Evolutionary conservation across 2,113 vertebrate species (phyloP).

Genomic region (Ageneiosus marmoratus): DNA sequence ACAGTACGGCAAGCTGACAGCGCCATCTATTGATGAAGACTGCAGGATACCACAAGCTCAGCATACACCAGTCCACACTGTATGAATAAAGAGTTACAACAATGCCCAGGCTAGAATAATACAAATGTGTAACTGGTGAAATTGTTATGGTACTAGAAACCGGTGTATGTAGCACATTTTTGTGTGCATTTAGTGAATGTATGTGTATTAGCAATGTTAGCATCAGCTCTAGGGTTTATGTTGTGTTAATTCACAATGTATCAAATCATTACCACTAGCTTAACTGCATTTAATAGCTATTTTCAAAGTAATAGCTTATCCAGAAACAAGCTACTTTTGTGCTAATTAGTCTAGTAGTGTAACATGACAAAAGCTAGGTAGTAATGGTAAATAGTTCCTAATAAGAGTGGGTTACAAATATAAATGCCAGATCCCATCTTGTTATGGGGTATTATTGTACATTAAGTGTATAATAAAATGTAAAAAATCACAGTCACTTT

Average conservation of each 20-base stretch:
- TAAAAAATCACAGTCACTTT: not conserved
- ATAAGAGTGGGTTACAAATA: too few relatives aligned
- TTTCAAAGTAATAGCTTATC: not conserved
- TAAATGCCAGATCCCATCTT: too few relatives aligned
- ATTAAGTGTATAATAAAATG: not conserved
- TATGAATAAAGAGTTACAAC: not conserved
- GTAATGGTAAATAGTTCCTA: not conserved
- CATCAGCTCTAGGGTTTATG: not conserved
- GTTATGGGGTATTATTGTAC: too few relatives aligned
- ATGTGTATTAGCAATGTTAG: not conserved
- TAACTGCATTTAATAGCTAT: not conserved
- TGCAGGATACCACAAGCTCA: not conserved
- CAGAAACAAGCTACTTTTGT: not conserved
- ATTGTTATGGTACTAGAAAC: not conserved
- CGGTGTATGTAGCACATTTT: not conserved
- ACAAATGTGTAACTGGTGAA: not conserved
- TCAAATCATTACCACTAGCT: not conserved
- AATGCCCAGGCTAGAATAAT: not conserved
- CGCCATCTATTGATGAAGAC: constrained; percentile 46
- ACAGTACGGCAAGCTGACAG: constrained; percentile 30
- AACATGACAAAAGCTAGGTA: not conserved
- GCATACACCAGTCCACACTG: not conserved
- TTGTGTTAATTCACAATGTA: too few relatives aligned
- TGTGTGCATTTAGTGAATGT: not conserved
- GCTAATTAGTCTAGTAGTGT: not conserved